These are phyloP conservation scores for Drosophila hydei DNA, from an alignment of 1,140 invertebrate species.

Conservation along the genomic window DNA sequence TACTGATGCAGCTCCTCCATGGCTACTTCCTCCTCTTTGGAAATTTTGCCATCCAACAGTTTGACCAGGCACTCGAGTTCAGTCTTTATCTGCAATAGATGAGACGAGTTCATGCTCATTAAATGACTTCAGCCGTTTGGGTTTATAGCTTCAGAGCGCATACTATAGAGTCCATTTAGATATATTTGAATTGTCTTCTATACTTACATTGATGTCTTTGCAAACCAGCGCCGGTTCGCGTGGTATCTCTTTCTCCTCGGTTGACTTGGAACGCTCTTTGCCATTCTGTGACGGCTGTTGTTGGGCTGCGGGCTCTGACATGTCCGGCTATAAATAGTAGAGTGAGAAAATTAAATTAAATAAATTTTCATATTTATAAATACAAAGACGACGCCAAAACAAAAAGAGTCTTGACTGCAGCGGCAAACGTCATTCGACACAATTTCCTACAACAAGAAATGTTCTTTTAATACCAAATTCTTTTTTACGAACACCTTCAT, in stretches of 20 bases:
- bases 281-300: slow-evolving; percentile 71
- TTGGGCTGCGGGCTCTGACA: slow-evolving; percentile 79
- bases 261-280: slow-evolving; percentile 80
- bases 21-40: slow-evolving; percentile 88
- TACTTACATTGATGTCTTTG: slow-evolving; percentile 89
- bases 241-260: slow-evolving; percentile 89
- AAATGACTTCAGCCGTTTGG: too few relatives aligned
- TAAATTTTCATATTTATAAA: slow-evolving; percentile 70
- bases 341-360: slow-evolving; percentile 70
- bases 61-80: slow-evolving; percentile 88
- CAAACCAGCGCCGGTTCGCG: slow-evolving; percentile 94
- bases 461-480: slow-evolving; percentile 25
- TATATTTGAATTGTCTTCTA: background rate
- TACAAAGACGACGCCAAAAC: slow-evolving; percentile 43
- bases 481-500: slow-evolving; percentile 45
- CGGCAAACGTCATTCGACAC: slow-evolving; percentile 33
- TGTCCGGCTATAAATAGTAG: slow-evolving; percentile 68
- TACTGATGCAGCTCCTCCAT: slow-evolving; percentile 93
- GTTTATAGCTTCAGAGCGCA: too few relatives aligned
- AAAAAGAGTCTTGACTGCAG: slow-evolving; percentile 44
- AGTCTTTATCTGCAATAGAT: slow-evolving; percentile 84
- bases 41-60: slow-evolving; percentile 87
- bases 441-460: slow-evolving; percentile 8
- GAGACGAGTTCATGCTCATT: background rate
- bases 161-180: too few relatives aligned